A percentile compares a stretch with the other conserved stretches of the same genome.
phyloP scores from a whole-genome alignment of 2,888 invertebrate genomes.

The Melitaea athalia region DNA sequence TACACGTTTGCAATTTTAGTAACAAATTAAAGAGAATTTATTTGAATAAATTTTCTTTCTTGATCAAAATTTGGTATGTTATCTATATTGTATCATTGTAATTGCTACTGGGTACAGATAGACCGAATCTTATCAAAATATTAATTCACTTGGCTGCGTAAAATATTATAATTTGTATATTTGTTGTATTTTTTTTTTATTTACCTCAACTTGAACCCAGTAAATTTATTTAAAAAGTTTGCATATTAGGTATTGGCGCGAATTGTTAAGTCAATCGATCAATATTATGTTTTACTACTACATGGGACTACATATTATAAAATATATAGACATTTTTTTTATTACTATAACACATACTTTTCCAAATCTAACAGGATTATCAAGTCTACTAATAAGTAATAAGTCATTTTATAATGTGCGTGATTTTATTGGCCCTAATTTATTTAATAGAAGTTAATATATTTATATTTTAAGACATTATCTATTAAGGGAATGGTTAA shows the following conservation, averaged over 20 bases:
- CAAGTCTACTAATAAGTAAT: slow-evolving; percentile 5
- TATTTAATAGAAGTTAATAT: neutral
- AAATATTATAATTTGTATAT: no score
- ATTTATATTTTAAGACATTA: neutral
- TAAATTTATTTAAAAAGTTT: no score
- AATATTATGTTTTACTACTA: neutral
- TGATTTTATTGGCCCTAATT: slow-evolving; percentile 56
- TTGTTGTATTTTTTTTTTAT: no score
- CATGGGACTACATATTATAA: slow-evolving; percentile 14
- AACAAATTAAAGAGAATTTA: neutral
- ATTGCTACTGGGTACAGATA: no score
- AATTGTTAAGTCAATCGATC: neutral
- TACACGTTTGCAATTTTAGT: neutral
- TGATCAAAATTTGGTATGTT: no score
- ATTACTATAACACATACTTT: neutral
- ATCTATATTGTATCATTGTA: no score
- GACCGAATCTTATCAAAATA: no score
- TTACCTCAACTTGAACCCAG: no score
- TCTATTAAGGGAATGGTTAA: neutral
- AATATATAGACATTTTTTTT: slow-evolving; percentile 3
- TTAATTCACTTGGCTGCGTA: no score
- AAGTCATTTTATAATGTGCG: slow-evolving; percentile 51
- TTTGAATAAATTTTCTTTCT: neutral
- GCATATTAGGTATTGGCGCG: no score
- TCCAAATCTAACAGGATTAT: slow-evolving; percentile 7